Conservation (phyloP, 2,888 invertebrate genomes). For the Stomorhina lunata region DNA sequence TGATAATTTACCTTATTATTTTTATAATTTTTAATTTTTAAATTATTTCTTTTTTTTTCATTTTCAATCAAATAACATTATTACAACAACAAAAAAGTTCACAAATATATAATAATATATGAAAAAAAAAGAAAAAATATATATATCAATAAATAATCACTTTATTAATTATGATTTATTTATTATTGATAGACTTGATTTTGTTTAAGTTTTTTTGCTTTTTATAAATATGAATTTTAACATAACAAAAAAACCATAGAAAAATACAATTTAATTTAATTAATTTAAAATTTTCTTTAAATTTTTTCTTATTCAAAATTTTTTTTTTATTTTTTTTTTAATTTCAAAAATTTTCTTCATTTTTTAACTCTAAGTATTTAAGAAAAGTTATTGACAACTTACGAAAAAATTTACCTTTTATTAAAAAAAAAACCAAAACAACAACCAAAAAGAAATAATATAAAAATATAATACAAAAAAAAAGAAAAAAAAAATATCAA, state of each 20-base stretch:
- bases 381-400: conserved; percentile 20
- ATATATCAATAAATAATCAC: conserved; percentile 52
- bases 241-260: conserved; percentile 2
- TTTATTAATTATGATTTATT: conserved; percentile 55
- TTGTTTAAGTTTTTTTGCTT: conserved; percentile 58
- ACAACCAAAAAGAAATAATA: conserved; percentile 64
- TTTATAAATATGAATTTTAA: conserved; percentile 55
- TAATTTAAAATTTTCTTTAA: not conserved
- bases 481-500: conserved; percentile 50
- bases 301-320: not conserved
- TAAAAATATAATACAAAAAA: conserved; percentile 67
- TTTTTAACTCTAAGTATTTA: conserved; percentile 55
- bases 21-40: conserved; percentile 29
- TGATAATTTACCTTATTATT: conserved; percentile 31
- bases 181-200: conserved; percentile 58
- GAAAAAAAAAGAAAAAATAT: not conserved
- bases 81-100: conserved; percentile 78
- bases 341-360: conserved; percentile 32
- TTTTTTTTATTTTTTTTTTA: not conserved
- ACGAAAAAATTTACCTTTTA: not conserved
- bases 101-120: conserved; percentile 65
- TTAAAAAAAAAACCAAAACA: conserved; percentile 42
- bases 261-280: conserved; percentile 35
- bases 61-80: conserved; percentile 41
- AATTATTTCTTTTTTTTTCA: conserved; percentile 45